Base-by-base conservation (phyloP, 2,888 invertebrate species). In the Scelioninae gen. 1 region DNA sequence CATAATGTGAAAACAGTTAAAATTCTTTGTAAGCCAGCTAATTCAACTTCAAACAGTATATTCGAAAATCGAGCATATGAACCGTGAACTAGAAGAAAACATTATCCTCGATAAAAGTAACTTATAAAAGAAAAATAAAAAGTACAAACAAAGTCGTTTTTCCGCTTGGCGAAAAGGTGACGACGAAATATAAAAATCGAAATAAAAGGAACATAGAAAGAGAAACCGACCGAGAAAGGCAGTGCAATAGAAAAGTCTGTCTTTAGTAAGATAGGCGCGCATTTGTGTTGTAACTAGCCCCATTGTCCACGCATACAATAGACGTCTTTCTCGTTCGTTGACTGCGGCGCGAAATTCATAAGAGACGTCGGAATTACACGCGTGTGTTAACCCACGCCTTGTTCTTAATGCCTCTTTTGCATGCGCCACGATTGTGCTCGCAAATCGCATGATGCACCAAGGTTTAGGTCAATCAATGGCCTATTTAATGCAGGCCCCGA, bases 401-500 rank as follows among this genome's bases (percentile, higher is more conserved):
- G 45, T 43, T 45, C 43, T 11, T 45, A 49, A 47, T 65, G 53
- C n/a, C 32, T 66, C 60, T 75, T 82, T 81, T 53, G 51, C 72
- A 34, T 34, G 62, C 38, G 15, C 56, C 60, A 11, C 56, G 16
- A 65, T 34, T 60, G 45, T 62, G 40, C 31, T 34, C 16, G 58
- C 60, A 47, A 69, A 60, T 56, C 56, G 66, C 65, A 68, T 60
- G 68, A 79, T 71, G 49, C 47, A 53, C 68, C 85, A 86, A 85
- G 87, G 88, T 87, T 86, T 88, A 88, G 88, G 88, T 88, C 89
- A 89, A 90, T 90, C 89, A 89, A 89, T 90, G 90, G 87, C 89
- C 90, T 87, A 90, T 89, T 90, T 90, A 88, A 87, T 85, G 83
- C 82, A 77, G 76, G 84, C 78, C 86, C 83, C 43, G 84, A 82